phyloP scores from a whole-genome alignment of 2,113 vertebrate genomes.

The Pygoscelis adeliae region DNA sequence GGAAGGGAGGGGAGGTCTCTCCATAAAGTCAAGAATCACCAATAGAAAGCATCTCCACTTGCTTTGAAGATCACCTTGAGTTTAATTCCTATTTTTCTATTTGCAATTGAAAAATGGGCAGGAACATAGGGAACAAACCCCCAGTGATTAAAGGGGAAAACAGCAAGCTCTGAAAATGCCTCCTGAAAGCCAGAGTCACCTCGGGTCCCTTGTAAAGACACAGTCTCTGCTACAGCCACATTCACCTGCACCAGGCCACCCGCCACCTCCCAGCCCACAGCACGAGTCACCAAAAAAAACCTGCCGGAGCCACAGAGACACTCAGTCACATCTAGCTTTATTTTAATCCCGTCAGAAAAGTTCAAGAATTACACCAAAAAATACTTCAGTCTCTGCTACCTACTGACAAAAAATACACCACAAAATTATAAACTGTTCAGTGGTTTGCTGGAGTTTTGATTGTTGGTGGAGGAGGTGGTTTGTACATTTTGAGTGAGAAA shows the following conservation, averaged over 20 bases:
- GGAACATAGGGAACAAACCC: not conserved
- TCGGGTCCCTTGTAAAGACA: not conserved
- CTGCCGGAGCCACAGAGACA: not conserved
- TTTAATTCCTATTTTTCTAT: not conserved
- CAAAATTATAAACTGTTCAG: slow-evolving; percentile 83
- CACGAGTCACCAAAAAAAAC: not conserved
- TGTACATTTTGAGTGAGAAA: slow-evolving; percentile 73
- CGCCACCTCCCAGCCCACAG: not conserved
- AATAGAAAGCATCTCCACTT: not conserved
- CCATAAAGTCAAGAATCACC: not conserved
- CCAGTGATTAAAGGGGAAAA: not conserved
- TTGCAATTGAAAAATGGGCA: not conserved
- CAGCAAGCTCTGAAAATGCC: not conserved
- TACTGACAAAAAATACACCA: slow-evolving; percentile 87
- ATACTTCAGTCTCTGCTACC: slow-evolving; percentile 86
- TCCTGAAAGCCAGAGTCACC: not conserved
- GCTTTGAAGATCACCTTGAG: not conserved
- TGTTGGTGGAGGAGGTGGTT: slow-evolving; percentile 42
- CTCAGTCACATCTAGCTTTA: slow-evolving; percentile 86
- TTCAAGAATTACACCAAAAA: slow-evolving; percentile 86
- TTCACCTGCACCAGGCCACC: not conserved
- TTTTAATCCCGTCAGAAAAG: slow-evolving; percentile 85
- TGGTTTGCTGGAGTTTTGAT: slow-evolving; percentile 64
- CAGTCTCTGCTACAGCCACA: not conserved
- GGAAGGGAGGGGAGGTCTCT: not conserved